These are phyloP conservation scores for Calameuta idolon DNA, from an alignment of 2,888 invertebrate species.

Conservation along the genomic window DNA sequence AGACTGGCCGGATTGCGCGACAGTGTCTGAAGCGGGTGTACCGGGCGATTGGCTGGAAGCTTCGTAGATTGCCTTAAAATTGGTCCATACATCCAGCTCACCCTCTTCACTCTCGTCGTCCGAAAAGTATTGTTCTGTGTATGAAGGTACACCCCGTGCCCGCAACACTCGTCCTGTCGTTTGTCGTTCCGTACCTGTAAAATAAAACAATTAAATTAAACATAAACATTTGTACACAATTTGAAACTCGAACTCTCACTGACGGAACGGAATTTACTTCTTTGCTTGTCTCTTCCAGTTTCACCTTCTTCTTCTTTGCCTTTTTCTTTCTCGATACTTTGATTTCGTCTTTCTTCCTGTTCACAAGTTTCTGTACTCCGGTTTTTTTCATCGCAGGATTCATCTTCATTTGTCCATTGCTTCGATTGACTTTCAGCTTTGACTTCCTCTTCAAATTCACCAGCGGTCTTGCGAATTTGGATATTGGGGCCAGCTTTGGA, in stretches of 20 bases:
- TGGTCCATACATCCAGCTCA: constrained; percentile 58
- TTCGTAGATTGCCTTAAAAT: constrained; percentile 50
- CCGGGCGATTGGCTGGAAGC: constrained; percentile 45
- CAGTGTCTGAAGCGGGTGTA: constrained; percentile 43
- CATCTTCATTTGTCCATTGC: constrained; percentile 19
- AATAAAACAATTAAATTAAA: neutral
- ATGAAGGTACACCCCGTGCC: constrained; percentile 60
- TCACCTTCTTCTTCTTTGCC: constrained; percentile 25
- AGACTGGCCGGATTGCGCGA: constrained; percentile 39
- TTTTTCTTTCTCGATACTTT: neutral
- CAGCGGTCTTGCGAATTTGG: constrained; percentile 16
- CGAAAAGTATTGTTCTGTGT: constrained; percentile 59
- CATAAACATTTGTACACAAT: neutral
- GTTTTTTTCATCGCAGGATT: constrained; percentile 12
- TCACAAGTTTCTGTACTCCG: constrained; percentile 15
- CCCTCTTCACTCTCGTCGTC: constrained; percentile 56
- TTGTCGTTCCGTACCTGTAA: constrained; percentile 36
- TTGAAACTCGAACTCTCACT: neutral
- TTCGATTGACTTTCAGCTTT: neutral
- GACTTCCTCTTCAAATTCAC: constrained; percentile 5
- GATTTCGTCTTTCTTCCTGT: constrained; percentile 11
- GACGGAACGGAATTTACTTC: neutral
- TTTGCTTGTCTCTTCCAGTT: constrained; percentile 22
- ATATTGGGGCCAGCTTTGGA: constrained; percentile 44
- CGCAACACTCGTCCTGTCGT: constrained; percentile 53